Evolutionary conservation across 2,888 invertebrate species (phyloP).

Genomic region (Dichetophora obliterata): DNA sequence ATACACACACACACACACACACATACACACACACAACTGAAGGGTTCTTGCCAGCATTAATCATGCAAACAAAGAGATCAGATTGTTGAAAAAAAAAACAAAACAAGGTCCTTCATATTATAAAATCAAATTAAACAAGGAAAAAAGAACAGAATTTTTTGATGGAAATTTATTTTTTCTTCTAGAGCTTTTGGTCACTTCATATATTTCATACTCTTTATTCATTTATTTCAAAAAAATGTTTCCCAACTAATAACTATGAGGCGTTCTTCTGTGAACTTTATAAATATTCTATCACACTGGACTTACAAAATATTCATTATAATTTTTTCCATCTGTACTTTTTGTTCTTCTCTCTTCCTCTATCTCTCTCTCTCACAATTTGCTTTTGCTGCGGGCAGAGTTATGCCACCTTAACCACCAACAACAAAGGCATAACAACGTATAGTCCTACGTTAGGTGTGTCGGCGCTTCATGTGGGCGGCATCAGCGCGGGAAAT

Average conservation of each 20-base stretch:
- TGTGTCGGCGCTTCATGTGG: constrained; percentile 47
- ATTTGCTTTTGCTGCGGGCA: constrained; percentile 69
- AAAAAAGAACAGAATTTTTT: background rate
- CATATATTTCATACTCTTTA: background rate
- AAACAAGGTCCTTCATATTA: background rate
- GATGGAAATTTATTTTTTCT: background rate
- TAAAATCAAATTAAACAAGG: background rate
- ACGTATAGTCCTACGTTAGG: constrained; percentile 69
- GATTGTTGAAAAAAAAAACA: background rate
- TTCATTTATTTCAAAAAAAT: background rate
- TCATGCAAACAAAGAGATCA: constrained; percentile 5
- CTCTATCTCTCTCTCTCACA: background rate
- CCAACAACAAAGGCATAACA: constrained; percentile 76
- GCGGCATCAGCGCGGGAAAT: background rate
- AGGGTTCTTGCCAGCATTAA: background rate
- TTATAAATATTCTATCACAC: constrained; percentile 10
- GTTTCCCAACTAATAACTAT: background rate
- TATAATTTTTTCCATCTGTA: constrained; percentile 36
- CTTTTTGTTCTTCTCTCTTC: too few relatives aligned
- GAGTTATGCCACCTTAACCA: constrained; percentile 82
- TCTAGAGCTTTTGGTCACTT: background rate
- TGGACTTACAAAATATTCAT: background rate
- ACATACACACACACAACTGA: constrained; percentile 3
- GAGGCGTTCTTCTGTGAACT: background rate
- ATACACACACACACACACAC: constrained; percentile 1